Conservation (phyloP, 1,140 invertebrate species). For the Phthorimaea operculella region DNA sequence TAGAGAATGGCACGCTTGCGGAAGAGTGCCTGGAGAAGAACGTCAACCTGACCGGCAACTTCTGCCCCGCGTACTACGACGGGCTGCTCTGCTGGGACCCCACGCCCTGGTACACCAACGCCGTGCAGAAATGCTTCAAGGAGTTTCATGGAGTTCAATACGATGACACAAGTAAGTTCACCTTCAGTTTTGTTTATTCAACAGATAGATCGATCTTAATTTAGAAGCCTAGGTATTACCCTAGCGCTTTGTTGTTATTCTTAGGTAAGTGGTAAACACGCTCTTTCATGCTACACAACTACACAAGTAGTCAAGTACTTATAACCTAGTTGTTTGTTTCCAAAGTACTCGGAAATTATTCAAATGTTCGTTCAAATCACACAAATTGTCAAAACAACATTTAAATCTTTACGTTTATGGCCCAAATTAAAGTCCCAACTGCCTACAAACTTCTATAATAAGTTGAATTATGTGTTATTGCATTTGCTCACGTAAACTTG, state of each 20-base stretch:
- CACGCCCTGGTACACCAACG: conserved; percentile 72
- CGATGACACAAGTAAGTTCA: conserved; percentile 74
- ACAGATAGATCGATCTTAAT: neutral
- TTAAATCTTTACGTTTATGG: neutral
- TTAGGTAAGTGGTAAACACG: neutral
- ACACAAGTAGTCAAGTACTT: neutral
- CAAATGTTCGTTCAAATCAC: neutral
- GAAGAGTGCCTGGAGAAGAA: conserved; percentile 45
- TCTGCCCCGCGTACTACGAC: conserved; percentile 75
- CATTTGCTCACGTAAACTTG: conserved; percentile 14
- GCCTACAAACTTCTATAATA: no score
- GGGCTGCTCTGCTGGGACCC: conserved; percentile 82
- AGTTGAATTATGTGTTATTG: neutral
- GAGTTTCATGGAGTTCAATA: conserved; percentile 81
- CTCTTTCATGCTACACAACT: neutral
- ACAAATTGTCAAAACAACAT: neutral
- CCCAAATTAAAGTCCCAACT: no score
- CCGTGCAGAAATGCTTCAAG: conserved; percentile 77
- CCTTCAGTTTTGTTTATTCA: conserved; percentile 10
- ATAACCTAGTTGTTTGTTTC: neutral
- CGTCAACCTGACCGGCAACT: conserved; percentile 36
- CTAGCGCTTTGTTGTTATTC: neutral
- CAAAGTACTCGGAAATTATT: neutral
- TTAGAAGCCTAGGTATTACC: neutral
- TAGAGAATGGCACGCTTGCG: conserved; percentile 34